Base-by-base conservation (phyloP, 2,797 vertebrate species). In the Sebastes cheni region DNA sequence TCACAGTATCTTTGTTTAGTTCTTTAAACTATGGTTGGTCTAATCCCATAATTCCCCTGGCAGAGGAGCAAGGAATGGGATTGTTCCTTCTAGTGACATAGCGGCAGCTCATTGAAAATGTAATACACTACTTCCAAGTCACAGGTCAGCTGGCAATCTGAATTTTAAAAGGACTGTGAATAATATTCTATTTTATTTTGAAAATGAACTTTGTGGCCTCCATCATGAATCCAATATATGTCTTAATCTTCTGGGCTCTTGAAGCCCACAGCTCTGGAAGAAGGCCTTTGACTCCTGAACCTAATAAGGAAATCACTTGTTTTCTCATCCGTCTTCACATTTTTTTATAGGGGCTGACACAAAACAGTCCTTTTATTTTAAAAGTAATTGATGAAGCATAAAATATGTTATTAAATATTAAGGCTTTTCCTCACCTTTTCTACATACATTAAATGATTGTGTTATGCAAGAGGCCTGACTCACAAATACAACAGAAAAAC, bases 161-260 rank as follows among this genome's bases (percentile, higher is more conserved):
- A 99, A 99, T 99, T 99, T 99, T 99, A 99, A 99, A 99, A 98
- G 97, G 98, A 99, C 97, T 99, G 98, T 99, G 98, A 99, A 99
- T 99, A 99, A 99, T 99, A 99, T 99, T 99, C 97, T 97, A 97
- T 99, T 99, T 99, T 99, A 99, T 99, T 99, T 99, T 97, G 96
- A 99, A 99, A 99, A 99, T 99, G 98, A 99, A 99, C 98, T 97
- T 97, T 97, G 96, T 99, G 98, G 97, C 98, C 98, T 97, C 98
- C 97, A 99, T 99, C 98, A 99, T 99, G 97, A 99, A 99, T 99
- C 97, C 98, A 99, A 99, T 99, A 99, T 99, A 98, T 99, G 98
- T 99, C 98, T 99, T 99, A 99, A 99, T 99, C 97, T 99, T 97
- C 96, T 95, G 94, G 97, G 97, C 97, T 97, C 97, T 98, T 97